Evolutionary conservation across 2,113 vertebrate species (phyloP), one percentile per base, ranked within the genome.

Genomic region (Zootoca vivipara): DNA sequence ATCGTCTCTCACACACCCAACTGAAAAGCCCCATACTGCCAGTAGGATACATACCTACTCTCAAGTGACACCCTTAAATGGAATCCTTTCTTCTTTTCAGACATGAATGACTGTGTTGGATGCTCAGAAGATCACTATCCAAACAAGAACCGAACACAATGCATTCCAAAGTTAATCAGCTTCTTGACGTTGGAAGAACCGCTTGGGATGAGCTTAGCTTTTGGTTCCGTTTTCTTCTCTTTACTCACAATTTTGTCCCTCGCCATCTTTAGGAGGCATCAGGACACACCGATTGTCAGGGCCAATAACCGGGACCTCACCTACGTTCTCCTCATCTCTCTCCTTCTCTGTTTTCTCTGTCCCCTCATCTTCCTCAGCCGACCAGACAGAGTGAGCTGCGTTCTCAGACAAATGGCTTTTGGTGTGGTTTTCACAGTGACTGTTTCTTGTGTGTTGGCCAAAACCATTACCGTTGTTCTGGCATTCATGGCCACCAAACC

Each of bases 361-460:
- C 73, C 91, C 9, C 33, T 90, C 38, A 28, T 40, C 4, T 87
- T 89, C 75, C 86, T 92, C 64, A 86, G 77, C 46, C 82, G 38
- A 18, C 90, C 90, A 6, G 35, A 85, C 10, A 42, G n/a, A 33
- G 33, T 72, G 56, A 90, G 26, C 28, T 89, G 90, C 70, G 40
- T 92, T 5, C n/a, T 90, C 24, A 64, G 79, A n/a, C 89, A 90
- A 70, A 35, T 82, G 5, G 72, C 85, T 42, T 92, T 92, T 90
- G 85, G 90, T 16, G 24, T 84, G 7, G 35, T 87, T 24, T 93
- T 91, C 78, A 79, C 85, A 12, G 18, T 88, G 9, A 82, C 87
- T 18, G 16, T 93, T 56, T 92, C 91, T 4, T 90, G 83, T 6
- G 81, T 93, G 35, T 81, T 93, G 42, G 91, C 88, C 12, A 93